Evolutionary conservation across 2,888 invertebrate genomes (phyloP).

Genomic region (Ornithoptera priamus): DNA sequence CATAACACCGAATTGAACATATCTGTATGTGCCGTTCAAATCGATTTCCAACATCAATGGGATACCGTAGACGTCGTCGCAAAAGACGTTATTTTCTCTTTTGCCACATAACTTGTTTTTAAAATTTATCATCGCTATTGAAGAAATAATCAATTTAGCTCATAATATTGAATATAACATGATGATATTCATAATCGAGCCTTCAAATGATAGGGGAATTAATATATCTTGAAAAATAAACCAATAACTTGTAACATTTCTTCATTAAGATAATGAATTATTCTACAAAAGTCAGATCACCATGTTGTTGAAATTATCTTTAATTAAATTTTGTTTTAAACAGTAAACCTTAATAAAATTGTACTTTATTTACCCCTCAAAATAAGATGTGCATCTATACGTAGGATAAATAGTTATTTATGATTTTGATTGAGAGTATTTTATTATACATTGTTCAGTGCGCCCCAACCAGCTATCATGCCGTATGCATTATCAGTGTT

Average conservation of each 20-base stretch:
- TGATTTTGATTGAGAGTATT: constrained; percentile 30
- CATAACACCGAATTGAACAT: constrained; percentile 42
- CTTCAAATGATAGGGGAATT: too few species aligned
- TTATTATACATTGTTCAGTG: constrained; percentile 31
- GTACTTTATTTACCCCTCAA: constrained; percentile 22
- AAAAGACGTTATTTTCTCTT: constrained; percentile 53
- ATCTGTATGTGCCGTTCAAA: constrained; percentile 28
- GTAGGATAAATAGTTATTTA: constrained; percentile 31
- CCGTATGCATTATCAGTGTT: background rate
- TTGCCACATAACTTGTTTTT: background rate
- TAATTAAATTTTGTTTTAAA: background rate
- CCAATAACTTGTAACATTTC: too few species aligned
- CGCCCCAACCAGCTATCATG: constrained; percentile 39
- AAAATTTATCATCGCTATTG: constrained; percentile 55
- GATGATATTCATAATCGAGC: background rate
- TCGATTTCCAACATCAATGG: constrained; percentile 67
- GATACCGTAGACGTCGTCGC: constrained; percentile 83
- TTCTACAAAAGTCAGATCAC: too few species aligned
- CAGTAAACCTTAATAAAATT: background rate
- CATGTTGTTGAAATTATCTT: background rate
- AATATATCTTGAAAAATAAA: too few species aligned
- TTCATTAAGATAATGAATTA: too few species aligned
- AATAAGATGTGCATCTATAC: constrained; percentile 25
- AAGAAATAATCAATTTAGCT: constrained; percentile 5
- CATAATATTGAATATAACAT: background rate